phyloP scores from a whole-genome alignment of 1,140 invertebrate genomes.

The Anagrus nilaparvatae region DNA sequence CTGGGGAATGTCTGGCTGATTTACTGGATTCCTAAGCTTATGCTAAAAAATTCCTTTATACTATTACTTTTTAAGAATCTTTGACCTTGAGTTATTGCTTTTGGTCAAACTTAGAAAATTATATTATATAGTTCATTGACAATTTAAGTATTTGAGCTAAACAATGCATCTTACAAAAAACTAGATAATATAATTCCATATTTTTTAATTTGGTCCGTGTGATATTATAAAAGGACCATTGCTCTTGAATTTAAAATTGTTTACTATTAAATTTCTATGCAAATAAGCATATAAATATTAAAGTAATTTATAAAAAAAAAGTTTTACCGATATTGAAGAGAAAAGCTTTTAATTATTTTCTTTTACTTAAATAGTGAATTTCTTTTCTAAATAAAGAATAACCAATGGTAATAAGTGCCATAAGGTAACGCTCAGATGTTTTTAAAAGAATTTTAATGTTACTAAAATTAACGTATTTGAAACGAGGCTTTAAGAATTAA shows the following conservation, averaged over 20 bases:
- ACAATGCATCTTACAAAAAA: too few species aligned
- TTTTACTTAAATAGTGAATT: too few species aligned
- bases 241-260: conserved; percentile 22
- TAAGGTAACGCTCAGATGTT: too few species aligned
- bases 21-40: conserved; percentile 37
- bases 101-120: conserved; percentile 10
- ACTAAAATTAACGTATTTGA: too few species aligned
- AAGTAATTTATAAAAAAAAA: conserved; percentile 5
- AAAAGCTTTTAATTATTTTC: too few species aligned
- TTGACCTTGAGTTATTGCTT: conserved; percentile 13
- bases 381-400: too few species aligned
- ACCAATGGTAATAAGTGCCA: too few species aligned
- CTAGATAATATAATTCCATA: too few species aligned
- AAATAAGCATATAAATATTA: conserved; percentile 15
- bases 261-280: conserved; percentile 12
- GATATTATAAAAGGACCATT: conserved; percentile 38
- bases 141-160: too few species aligned
- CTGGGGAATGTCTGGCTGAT: conserved; percentile 43
- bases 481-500: too few species aligned
- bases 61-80: conserved; percentile 10
- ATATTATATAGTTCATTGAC: conserved; percentile 14
- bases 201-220: conserved; percentile 34
- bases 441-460: too few species aligned
- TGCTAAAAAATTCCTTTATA: conserved; percentile 18
- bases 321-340: too few species aligned